Evolutionary conservation across 1,140 invertebrate species (phyloP).

Genomic region (Muscidifurax raptorellus): DNA sequence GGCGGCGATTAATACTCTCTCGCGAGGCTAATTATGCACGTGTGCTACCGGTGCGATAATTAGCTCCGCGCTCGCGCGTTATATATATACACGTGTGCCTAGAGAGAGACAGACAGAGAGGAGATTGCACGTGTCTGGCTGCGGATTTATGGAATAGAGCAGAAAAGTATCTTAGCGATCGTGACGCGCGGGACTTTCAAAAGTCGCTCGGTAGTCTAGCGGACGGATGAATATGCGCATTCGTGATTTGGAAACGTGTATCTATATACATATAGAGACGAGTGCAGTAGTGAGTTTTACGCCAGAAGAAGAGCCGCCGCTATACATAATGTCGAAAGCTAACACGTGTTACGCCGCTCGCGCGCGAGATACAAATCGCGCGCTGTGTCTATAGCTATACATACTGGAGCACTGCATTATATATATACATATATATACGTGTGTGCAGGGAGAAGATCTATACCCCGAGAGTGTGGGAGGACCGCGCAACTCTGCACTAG

Average conservation of each 20-base stretch:
- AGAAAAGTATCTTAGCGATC: not conserved
- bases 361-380: not conserved
- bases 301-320: not conserved
- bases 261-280: no score
- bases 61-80: not conserved
- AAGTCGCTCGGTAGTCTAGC: not conserved
- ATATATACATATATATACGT: no score
- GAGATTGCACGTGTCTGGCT: not conserved
- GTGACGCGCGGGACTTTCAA: constrained; percentile 14
- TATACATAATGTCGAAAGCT: not conserved
- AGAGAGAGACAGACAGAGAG: no score
- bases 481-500: no score
- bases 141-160: not conserved
- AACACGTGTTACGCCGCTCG: not conserved
- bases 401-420: not conserved
- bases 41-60: not conserved
- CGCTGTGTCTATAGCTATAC: not conserved
- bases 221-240: not conserved
- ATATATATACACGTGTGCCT: not conserved
- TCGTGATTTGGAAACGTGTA: constrained; percentile 24
- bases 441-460: no score
- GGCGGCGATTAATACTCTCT: not conserved
- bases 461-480: not conserved
- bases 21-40: not conserved
- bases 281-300: no score